phyloP scores from a whole-genome alignment of 2,888 invertebrate species.

The Sesamia inferens region DNA sequence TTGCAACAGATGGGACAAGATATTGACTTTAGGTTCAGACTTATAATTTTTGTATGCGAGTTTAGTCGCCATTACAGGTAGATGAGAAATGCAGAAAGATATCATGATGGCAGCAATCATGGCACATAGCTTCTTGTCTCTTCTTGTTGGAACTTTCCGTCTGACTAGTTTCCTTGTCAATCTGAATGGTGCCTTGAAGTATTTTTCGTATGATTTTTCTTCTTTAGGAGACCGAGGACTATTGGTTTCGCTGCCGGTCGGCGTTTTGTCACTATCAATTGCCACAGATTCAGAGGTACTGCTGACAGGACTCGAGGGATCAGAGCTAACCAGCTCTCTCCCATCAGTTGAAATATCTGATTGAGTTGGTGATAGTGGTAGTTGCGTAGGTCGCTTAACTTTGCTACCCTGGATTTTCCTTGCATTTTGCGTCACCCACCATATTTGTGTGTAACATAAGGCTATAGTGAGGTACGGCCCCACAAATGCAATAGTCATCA shows the following conservation, averaged over 20 bases:
- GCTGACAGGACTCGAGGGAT: constrained; percentile 10
- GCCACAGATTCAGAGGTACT: constrained; percentile 13
- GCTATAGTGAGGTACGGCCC: constrained; percentile 95
- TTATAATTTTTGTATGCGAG: constrained; percentile 91
- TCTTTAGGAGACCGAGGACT: constrained; percentile 34
- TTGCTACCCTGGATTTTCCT: constrained; percentile 83
- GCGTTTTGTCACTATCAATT: constrained; percentile 12
- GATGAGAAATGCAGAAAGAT: constrained; percentile 95
- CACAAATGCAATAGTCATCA: constrained; percentile 95
- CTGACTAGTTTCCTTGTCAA: constrained; percentile 77
- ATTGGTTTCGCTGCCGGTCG: not conserved
- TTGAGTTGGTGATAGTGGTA: constrained; percentile 40
- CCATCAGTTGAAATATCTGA: constrained; percentile 23
- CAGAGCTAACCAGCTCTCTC: not conserved
- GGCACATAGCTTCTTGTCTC: constrained; percentile 93
- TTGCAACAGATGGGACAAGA: constrained; percentile 94
- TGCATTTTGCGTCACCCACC: constrained; percentile 93
- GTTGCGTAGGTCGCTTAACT: constrained; percentile 57
- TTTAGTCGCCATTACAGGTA: constrained; percentile 97
- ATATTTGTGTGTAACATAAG: constrained; percentile 95
- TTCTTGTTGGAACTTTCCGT: constrained; percentile 92
- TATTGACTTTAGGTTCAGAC: constrained; percentile 91
- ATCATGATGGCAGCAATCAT: constrained; percentile 98
- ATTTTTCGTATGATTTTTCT: constrained; percentile 58
- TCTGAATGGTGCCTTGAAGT: constrained; percentile 76